Base-by-base conservation (phyloP, 2,888 invertebrate genomes). In the Mactromeris polynyma region DNA sequence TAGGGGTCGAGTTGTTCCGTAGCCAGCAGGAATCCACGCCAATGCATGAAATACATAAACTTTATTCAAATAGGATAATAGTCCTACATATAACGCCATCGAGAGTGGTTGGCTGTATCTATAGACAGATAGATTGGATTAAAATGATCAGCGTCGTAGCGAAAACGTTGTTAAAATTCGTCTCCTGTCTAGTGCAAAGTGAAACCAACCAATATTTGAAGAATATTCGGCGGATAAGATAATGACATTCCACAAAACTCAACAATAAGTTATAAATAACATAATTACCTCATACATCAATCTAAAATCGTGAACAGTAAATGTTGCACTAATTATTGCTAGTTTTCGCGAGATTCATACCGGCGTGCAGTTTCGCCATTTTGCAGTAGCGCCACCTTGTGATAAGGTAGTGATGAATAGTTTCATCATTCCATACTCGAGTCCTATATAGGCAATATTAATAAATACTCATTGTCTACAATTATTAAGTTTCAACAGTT, bases 331-430 rank as follows among this genome's bases (percentile, higher is more conserved):
- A 17, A 36, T 73, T 11, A 36, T 11, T 36, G 17, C 19, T 73
- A 19, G 17, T 4, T 73, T 73, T 73, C 36, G 26, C 17, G 19
- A 33, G 17, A 11, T 17, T 73, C 19, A 36, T 36, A 73, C 73
- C 73, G 73, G 73, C 73, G 26, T 73, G 73, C 14, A 36, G 33
- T 14, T 26, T 11, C 73, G 36, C 73, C 73, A 73, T 73, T 33
- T 73, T 73, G 73, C 36, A 36, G 31, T 19, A 73, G 73, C 73
- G 73, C 73, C 73, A 73, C 73, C 73, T 73, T 64, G 58, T 73
- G 73, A 36, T 36, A 11, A 33, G 73, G 36, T 73, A 36, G 33
- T 33, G 17, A 33, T 73, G 73, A 73, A 33, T 36, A 73, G 73
- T 36, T 58, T 19, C 33, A 73, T 58, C 31, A 73, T 2, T 36